Percentiles rank a stretch among this genome's conserved stretches.
These are phyloP conservation scores for Xestia ashworthii DNA, from an alignment of 2,888 invertebrate genomes.

Conservation along the genomic window DNA sequence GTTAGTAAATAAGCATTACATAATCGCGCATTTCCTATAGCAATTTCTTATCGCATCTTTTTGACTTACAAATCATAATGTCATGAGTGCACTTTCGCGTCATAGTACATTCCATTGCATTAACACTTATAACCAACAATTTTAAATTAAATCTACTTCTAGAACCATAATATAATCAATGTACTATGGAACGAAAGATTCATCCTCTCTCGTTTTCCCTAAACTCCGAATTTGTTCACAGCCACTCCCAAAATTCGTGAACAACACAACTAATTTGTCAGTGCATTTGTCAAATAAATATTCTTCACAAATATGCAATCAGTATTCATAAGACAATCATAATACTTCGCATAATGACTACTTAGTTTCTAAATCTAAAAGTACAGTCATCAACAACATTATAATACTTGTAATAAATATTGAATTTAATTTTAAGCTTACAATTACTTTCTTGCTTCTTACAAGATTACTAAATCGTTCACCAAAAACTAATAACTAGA, in stretches of 20 bases:
- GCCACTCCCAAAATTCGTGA: slow-evolving; percentile 75
- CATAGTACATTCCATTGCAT: slow-evolving; percentile 50
- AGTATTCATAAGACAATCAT: slow-evolving; percentile 52
- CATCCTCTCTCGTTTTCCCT: slow-evolving; percentile 39
- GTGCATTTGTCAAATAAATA: slow-evolving; percentile 65
- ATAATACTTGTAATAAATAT: slow-evolving; percentile 66
- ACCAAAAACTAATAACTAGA: slow-evolving; percentile 62
- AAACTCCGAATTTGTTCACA: slow-evolving; percentile 78
- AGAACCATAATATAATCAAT: slow-evolving; percentile 31
- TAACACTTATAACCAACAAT: slow-evolving; percentile 9
- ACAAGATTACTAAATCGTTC: slow-evolving; percentile 34
- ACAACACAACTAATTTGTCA: slow-evolving; percentile 60
- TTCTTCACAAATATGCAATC: slow-evolving; percentile 48
- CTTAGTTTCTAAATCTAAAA: slow-evolving; percentile 57
- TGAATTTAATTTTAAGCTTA: slow-evolving; percentile 53
- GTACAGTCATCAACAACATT: slow-evolving; percentile 66
- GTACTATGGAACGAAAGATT: slow-evolving; percentile 25
- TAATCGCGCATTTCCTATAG: neutral
- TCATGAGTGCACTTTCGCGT: slow-evolving; percentile 31
- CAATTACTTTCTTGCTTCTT: slow-evolving; percentile 41
- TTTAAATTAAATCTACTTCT: slow-evolving; percentile 29
- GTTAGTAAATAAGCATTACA: neutral
- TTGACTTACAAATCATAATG: slow-evolving; percentile 30
- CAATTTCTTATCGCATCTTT: neutral
- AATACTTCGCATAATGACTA: slow-evolving; percentile 67